Evolutionary conservation across 2,888 invertebrate genomes (phyloP), one percentile per base, ranked within the genome.

Genomic region (Pyrgus malvae): DNA sequence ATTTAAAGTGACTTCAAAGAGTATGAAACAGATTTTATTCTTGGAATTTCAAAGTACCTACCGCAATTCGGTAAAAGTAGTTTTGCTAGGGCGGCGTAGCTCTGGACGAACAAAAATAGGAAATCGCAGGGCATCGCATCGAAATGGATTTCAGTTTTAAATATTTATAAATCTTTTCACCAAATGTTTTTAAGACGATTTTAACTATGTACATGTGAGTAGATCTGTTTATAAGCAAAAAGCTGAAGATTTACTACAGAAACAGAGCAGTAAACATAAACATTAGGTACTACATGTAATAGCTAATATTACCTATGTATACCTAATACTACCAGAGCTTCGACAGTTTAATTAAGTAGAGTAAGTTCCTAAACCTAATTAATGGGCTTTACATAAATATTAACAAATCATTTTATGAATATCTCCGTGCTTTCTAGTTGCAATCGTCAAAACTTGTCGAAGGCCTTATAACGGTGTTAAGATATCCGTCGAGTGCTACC

Each of bases 21-120:
- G 17, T 4, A 33, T 33, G 31, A 35, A 21, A 44, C 16, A 19
- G 11, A 21, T 17, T 11, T 21, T 11, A 11, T 40, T 37, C 37
- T 16, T 17, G 48, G 25, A 38, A 38, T 25, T 25, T 12, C 17
- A 7, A 17, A 37, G 37, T 37, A 37, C 9, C 11, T 6, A 12
- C 33, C 2, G 11, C 14, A 2, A 14, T 9, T 35, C 6, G 12
- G 7, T 19, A 11, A 23, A 16, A 14, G 14, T 16, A 16, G 21
- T 23, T 23, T 37, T n/a, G 17, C 17, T 48, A 53, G 48, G 48
- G 27, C 49, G 50, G 37, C 21, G 11, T 38, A 50, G 45, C 54
- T 57, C 57, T 59, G 37, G 57, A 50, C 48, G 21, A n/a, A 48
- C 57, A 35, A 31, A 58, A 58, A 58, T 60, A 48, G 48, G 45